Conservation (phyloP, 2,888 invertebrate species). For the Eupeodes luniger region DNA sequence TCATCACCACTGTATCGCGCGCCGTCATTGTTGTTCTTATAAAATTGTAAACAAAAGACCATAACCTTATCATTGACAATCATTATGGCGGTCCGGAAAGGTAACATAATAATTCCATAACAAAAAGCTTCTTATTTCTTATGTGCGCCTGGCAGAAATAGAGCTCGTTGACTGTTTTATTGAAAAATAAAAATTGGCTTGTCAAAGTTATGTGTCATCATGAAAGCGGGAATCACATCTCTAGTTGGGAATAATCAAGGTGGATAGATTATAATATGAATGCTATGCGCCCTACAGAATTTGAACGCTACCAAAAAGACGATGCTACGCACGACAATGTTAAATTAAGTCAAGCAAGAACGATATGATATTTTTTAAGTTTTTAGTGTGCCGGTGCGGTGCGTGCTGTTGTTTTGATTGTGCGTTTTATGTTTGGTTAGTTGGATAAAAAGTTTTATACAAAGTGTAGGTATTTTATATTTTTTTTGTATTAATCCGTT, state of each 20-base stretch:
- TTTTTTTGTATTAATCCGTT: no score
- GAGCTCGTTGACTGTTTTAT: conserved; percentile 80
- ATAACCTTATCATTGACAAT: conserved; percentile 19
- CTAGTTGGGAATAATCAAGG: conserved; percentile 13
- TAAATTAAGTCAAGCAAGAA: no score
- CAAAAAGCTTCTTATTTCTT: conserved; percentile 31
- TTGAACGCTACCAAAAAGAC: no score
- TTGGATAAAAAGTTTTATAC: no score
- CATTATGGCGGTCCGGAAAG: neutral
- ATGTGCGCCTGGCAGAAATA: conserved; percentile 78
- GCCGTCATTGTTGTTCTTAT: neutral
- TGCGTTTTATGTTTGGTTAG: no score
- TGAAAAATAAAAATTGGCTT: conserved; percentile 75
- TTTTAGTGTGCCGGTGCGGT: no score
- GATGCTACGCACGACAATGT: no score
- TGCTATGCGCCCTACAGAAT: no score
- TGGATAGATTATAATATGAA: neutral
- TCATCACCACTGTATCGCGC: conserved; percentile 13
- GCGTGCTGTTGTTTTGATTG: neutral
- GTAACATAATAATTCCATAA: conserved; percentile 1
- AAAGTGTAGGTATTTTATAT: no score
- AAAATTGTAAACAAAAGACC: conserved; percentile 8
- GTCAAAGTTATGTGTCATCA: neutral
- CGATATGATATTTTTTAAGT: no score
- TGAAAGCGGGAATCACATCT: neutral